Conservation (phyloP, 2,888 invertebrate genomes). For the Helleia helle region DNA sequence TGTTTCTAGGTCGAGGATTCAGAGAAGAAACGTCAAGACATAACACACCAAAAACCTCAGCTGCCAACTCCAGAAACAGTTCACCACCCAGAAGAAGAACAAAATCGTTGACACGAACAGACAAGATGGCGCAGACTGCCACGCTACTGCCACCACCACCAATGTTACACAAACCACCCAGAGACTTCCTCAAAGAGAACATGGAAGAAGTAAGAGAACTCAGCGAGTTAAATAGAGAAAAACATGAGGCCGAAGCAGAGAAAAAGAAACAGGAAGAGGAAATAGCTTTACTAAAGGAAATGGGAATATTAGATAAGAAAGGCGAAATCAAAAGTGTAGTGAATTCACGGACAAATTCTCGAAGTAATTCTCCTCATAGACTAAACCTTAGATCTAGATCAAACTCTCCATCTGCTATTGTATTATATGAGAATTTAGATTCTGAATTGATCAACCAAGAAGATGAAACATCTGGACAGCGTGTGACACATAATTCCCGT, state of each 20-base stretch:
- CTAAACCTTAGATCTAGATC: constrained; percentile 55
- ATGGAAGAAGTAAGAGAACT: constrained; percentile 63
- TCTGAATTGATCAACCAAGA: constrained; percentile 41
- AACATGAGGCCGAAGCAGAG: constrained; percentile 60
- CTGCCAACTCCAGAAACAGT: constrained; percentile 52
- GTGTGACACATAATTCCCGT: constrained; percentile 49
- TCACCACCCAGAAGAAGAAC: constrained; percentile 59
- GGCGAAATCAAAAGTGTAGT: constrained; percentile 36
- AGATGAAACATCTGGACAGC: constrained; percentile 37
- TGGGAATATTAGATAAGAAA: constrained; percentile 56
- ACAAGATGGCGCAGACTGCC: constrained; percentile 57
- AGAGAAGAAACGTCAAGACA: constrained; percentile 70
- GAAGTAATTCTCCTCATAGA: constrained; percentile 57
- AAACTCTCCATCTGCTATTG: constrained; percentile 53
- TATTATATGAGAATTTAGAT: constrained; percentile 45
- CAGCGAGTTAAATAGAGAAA: constrained; percentile 65
- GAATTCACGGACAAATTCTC: constrained; percentile 42
- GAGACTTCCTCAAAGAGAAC: constrained; percentile 63
- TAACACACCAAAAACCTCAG: constrained; percentile 65
- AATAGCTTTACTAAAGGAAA: constrained; percentile 59
- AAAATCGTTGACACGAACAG: constrained; percentile 51
- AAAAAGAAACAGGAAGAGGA: constrained; percentile 56
- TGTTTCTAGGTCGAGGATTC: constrained; percentile 61
- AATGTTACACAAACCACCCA: constrained; percentile 42
- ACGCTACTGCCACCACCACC: constrained; percentile 40